A percentile compares a stretch with the other conserved stretches of the same genome.
Evolutionary conservation across 92 coral and sea anemone species (phyloP).

Genomic region (Siderastrea radians): DNA sequence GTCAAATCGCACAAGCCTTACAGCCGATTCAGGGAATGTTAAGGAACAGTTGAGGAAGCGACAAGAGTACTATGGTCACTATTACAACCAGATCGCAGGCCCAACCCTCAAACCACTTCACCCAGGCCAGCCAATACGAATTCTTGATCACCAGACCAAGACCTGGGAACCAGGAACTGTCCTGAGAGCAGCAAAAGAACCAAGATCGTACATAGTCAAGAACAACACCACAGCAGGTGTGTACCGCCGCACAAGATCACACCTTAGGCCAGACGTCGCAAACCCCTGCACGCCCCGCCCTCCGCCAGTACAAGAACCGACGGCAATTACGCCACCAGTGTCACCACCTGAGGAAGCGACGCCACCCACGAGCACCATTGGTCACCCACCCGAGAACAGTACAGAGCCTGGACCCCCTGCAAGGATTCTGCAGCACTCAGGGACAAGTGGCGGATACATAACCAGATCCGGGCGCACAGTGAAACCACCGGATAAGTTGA

Average conservation of each 20-base stretch:
- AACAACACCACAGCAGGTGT: constrained; percentile 55
- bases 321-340: neutral
- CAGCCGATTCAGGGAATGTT: neutral
- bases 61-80: neutral
- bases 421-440: no score
- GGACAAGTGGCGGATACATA: no score
- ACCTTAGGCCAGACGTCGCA: constrained; percentile 25
- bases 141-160: constrained; percentile 58
- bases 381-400: no score
- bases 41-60: neutral
- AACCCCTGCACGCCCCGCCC: neutral
- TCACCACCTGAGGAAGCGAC: no score
- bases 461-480: no score
- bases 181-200: constrained; percentile 20
- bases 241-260: constrained; percentile 67
- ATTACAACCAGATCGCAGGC: constrained; percentile 8
- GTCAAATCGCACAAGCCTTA: constrained; percentile 20
- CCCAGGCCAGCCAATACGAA: constrained; percentile 42
- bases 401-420: no score
- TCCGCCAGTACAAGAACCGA: constrained; percentile 55
- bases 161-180: constrained; percentile 51
- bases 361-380: no score
- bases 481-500: no score
- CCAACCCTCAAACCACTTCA: constrained; percentile 44
- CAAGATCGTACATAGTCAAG: constrained; percentile 68